Conservation (phyloP, 2,113 vertebrate species). For the Podilymbus podiceps region DNA sequence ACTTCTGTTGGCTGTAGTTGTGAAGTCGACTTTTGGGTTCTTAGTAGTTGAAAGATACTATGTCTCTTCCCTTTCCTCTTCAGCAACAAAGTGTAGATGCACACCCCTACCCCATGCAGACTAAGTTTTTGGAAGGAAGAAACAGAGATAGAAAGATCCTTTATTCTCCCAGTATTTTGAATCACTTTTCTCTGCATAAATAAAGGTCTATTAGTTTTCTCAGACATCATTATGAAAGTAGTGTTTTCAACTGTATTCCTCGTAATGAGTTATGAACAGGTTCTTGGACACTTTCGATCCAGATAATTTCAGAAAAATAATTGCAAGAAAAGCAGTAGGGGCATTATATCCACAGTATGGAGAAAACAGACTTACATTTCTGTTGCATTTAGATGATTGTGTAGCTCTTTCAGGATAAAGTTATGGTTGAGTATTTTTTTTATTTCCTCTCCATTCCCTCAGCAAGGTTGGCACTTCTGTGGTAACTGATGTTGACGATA, state of each 20-base stretch:
- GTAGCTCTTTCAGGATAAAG: background rate
- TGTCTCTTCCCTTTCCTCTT: background rate
- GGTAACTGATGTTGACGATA: background rate
- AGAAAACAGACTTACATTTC: background rate
- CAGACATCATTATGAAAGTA: background rate
- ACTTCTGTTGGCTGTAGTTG: background rate
- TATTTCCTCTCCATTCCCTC: background rate
- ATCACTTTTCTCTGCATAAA: background rate
- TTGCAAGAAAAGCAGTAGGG: background rate
- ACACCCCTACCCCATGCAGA: rapidly evolving
- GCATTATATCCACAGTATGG: background rate
- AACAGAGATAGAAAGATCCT: background rate
- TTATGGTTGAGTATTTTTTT: background rate
- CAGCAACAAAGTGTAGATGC: rapidly evolving
- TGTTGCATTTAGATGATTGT: background rate
- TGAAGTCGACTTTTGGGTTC: background rate
- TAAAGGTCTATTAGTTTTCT: background rate
- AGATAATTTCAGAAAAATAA: background rate
- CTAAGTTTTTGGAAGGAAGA: background rate
- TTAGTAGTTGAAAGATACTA: background rate
- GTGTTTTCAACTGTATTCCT: background rate
- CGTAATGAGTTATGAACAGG: background rate
- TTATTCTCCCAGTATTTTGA: background rate
- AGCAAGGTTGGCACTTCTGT: background rate
- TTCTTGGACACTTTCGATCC: background rate